Evolutionary conservation across 1,140 invertebrate species (phyloP).

Genomic region (Varroa destructor): DNA sequence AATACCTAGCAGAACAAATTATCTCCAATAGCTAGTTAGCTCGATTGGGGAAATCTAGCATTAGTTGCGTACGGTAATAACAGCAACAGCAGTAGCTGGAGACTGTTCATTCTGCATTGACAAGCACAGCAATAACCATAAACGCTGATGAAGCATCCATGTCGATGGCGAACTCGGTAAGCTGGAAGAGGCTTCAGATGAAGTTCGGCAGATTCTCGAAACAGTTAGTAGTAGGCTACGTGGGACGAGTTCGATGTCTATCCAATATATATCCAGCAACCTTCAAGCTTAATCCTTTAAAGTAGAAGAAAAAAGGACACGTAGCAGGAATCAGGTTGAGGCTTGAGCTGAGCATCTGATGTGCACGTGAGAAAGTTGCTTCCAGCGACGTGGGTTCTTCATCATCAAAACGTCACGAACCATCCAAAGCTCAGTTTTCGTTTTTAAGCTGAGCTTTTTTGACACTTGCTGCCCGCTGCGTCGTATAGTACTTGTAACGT

Average conservation of each 20-base stretch:
- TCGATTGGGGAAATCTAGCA: too few species aligned
- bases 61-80: too few species aligned
- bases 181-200: neutral
- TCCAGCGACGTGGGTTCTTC: neutral
- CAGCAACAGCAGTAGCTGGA: too few species aligned
- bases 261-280: neutral
- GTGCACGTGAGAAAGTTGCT: neutral
- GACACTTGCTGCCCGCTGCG: too few species aligned
- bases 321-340: neutral
- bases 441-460: too few species aligned
- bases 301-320: neutral
- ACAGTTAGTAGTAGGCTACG: conserved; percentile 1
- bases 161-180: neutral
- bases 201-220: neutral
- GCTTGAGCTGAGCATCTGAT: neutral
- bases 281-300: neutral
- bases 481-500: too few species aligned
- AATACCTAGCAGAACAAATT: too few species aligned
- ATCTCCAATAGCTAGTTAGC: too few species aligned
- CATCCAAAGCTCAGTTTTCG: too few species aligned
- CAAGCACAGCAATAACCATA: too few species aligned
- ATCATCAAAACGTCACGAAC: too few species aligned
- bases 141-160: neutral
- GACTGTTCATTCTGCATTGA: too few species aligned
- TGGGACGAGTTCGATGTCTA: neutral